Conservation (phyloP, 2,888 invertebrate species). For the Lottia gigantea region DNA sequence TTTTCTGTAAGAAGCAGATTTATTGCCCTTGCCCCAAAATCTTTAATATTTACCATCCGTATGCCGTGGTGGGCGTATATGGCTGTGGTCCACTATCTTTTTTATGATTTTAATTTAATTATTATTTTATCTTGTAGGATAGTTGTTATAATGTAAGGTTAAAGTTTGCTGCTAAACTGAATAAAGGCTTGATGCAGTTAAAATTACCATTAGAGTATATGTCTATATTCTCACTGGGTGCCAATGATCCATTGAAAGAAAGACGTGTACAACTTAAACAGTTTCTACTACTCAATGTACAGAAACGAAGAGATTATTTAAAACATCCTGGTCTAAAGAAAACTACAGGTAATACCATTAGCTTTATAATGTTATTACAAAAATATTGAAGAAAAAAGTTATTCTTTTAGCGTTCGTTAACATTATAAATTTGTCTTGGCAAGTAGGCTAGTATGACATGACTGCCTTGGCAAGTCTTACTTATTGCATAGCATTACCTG, state of each 20-base stretch:
- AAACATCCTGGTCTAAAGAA: conserved; percentile 70
- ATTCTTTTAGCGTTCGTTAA: too few relatives aligned
- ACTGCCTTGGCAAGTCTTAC: too few relatives aligned
- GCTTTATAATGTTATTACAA: too few relatives aligned
- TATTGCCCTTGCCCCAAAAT: too few relatives aligned
- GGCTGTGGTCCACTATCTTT: too few relatives aligned
- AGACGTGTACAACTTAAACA: conserved; percentile 75
- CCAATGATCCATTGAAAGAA: conserved; percentile 87
- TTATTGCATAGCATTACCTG: too few relatives aligned
- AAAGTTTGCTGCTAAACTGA: conserved; percentile 88
- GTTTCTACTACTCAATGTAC: conserved; percentile 89
- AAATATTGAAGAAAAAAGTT: too few relatives aligned
- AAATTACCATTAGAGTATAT: conserved; percentile 92
- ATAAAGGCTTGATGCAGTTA: conserved; percentile 80
- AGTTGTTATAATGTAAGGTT: conserved; percentile 78
- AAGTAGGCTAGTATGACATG: too few relatives aligned
- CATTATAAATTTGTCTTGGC: too few relatives aligned
- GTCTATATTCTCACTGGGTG: conserved; percentile 92
- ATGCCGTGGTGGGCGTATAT: too few relatives aligned
- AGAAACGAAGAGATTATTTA: conserved; percentile 89
- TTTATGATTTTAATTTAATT: not conserved
- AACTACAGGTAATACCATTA: not conserved
- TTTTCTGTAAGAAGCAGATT: too few relatives aligned
- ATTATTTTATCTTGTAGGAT: conserved; percentile 57
- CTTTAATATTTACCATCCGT: too few relatives aligned